phyloP scores from a whole-genome alignment of 2,113 vertebrate species.

The Corythoichthys intestinalis region DNA sequence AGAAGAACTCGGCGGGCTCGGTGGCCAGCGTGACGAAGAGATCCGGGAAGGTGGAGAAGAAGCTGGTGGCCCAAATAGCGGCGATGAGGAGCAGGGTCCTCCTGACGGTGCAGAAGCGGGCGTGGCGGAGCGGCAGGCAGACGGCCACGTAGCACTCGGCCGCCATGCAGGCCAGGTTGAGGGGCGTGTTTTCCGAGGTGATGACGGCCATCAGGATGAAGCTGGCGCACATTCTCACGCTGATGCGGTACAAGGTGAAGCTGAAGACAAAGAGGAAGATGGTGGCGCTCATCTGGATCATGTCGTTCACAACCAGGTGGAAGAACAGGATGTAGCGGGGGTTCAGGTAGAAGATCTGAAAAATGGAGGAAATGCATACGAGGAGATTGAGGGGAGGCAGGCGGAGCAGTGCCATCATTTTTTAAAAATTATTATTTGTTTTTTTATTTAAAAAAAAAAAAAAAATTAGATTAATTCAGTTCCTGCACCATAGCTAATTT shows the following conservation, averaged over 20 bases:
- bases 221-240: slow-evolving; percentile 21
- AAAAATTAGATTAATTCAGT: too few species aligned
- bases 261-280: slow-evolving; percentile 49
- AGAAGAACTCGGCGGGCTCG: slow-evolving; percentile 41
- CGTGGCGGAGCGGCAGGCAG: slow-evolving; percentile 62
- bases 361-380: slow-evolving; percentile 21
- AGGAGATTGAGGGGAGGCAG: slow-evolving; percentile 35
- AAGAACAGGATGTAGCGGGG: slow-evolving; percentile 64
- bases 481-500: too few species aligned
- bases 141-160: slow-evolving; percentile 70
- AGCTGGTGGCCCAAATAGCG: slow-evolving; percentile 53
- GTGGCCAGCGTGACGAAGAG: slow-evolving; percentile 50
- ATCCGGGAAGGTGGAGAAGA: slow-evolving; percentile 49
- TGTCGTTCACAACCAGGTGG: slow-evolving; percentile 66
- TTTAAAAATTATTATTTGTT: too few species aligned
- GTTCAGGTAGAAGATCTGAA: slow-evolving; percentile 52
- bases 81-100: slow-evolving; percentile 45
- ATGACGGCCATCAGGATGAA: slow-evolving; percentile 31
- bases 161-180: slow-evolving; percentile 71
- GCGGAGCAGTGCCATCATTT: too few species aligned
- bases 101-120: slow-evolving; percentile 57
- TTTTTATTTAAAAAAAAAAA: too few species aligned
- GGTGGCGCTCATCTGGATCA: slow-evolving; percentile 53
- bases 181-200: slow-evolving; percentile 58
- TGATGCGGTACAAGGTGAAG: slow-evolving; percentile 47